These are phyloP conservation scores for Ptyas mucosa DNA, from an alignment of 2,113 vertebrate genomes.

Conservation along the genomic window DNA sequence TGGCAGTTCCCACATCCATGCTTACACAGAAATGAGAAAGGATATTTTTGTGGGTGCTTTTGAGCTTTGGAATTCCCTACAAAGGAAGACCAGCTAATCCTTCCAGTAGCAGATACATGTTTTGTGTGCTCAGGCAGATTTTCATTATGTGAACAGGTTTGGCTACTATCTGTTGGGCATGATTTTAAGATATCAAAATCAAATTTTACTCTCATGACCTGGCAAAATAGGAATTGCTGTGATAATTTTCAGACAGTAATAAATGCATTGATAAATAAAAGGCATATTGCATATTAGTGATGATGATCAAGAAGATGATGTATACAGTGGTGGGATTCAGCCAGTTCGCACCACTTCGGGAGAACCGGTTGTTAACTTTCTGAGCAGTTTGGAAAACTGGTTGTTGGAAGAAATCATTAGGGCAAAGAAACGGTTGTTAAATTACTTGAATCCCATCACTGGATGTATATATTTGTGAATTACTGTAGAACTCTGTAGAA, in stretches of 20 bases:
- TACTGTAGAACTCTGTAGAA: background rate
- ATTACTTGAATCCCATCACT: no score
- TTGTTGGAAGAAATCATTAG: no score
- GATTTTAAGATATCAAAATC: background rate
- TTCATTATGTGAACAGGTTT: background rate
- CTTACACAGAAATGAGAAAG: background rate
- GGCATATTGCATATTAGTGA: accelerated
- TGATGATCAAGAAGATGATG: background rate
- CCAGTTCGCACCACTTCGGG: no score
- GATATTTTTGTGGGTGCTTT: background rate
- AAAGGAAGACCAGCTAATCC: background rate
- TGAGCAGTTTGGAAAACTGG: no score
- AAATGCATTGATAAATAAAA: background rate
- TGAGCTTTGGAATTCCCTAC: background rate
- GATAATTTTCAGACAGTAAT: background rate
- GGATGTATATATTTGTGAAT: background rate
- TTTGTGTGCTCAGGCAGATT: background rate
- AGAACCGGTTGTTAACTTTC: no score
- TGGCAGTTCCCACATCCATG: background rate
- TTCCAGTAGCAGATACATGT: background rate
- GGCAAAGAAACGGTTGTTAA: no score
- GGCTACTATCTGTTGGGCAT: background rate
- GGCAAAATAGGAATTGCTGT: background rate
- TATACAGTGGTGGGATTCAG: no score
- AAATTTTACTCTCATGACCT: background rate